Conservation (phyloP, 2,888 invertebrate species). For the Rhyacophila evoluta region DNA sequence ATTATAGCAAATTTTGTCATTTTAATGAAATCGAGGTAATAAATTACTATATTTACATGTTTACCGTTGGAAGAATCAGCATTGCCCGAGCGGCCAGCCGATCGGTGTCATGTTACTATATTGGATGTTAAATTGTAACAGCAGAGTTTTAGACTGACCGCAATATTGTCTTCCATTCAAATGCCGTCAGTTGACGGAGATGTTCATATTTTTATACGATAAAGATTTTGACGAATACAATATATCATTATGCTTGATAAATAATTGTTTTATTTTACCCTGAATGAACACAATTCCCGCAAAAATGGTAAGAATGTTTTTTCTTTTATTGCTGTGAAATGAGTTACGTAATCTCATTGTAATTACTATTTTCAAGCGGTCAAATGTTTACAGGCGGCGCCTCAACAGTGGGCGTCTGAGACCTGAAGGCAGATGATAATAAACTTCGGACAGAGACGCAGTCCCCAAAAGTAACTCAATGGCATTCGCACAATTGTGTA, state of each 20-base stretch:
- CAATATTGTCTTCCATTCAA: slow-evolving; percentile 40
- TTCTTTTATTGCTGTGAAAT: too few relatives aligned
- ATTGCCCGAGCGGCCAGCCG: neutral
- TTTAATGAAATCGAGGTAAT: neutral
- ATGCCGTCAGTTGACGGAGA: slow-evolving; percentile 11
- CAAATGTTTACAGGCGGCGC: neutral
- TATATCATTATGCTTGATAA: neutral
- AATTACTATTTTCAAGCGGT: slow-evolving; percentile 27
- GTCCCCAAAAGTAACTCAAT: neutral
- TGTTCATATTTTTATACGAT: slow-evolving; percentile 18
- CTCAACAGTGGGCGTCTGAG: neutral
- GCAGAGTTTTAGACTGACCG: slow-evolving; percentile 39
- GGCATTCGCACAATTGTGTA: slow-evolving; percentile 12
- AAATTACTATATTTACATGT: slow-evolving; percentile 17
- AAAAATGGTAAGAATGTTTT: neutral
- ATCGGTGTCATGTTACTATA: neutral
- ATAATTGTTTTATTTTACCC: neutral
- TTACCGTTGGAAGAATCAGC: neutral
- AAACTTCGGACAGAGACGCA: neutral
- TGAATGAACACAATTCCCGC: too few relatives aligned
- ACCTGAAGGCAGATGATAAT: neutral
- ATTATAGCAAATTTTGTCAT: neutral
- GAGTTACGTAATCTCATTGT: too few relatives aligned
- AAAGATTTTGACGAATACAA: neutral
- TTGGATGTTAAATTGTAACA: slow-evolving; percentile 16